These are phyloP conservation scores for Okamejei kenojei DNA, from an alignment of 2,797 vertebrate species.

Conservation along the genomic window DNA sequence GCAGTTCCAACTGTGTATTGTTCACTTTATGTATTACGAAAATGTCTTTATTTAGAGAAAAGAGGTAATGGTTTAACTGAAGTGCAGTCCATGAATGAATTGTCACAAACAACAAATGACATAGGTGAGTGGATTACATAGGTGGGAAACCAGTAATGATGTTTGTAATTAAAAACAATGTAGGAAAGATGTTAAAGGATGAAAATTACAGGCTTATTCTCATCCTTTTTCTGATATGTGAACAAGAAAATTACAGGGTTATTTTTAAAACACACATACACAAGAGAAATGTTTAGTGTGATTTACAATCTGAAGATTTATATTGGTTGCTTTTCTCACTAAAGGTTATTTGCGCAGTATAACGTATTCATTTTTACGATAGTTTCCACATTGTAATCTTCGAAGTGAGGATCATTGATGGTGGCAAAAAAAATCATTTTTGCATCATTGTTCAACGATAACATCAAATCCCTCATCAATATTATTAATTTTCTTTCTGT, in stretches of 20 bases:
- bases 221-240: slow-evolving; percentile 4
- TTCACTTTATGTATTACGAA: slow-evolving; percentile 10
- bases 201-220: slow-evolving; percentile 34
- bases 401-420: background rate
- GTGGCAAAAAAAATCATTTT: background rate
- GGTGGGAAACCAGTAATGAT: slow-evolving; percentile 23
- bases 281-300: slow-evolving; percentile 12
- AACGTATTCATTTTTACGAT: background rate
- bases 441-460: background rate
- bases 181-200: slow-evolving; percentile 8
- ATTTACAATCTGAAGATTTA: background rate
- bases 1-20: background rate
- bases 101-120: slow-evolving; percentile 32
- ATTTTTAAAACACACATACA: slow-evolving; percentile 28
- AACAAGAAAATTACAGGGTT: slow-evolving; percentile 34
- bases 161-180: slow-evolving; percentile 33
- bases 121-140: slow-evolving; percentile 30
- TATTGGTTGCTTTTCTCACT: slow-evolving; percentile 11
- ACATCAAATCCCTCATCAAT: background rate
- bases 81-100: slow-evolving; percentile 25
- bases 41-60: slow-evolving; percentile 6
- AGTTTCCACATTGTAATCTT: background rate
- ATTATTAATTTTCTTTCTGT: background rate
- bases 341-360: background rate
- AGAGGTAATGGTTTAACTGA: slow-evolving; percentile 9